Conservation (phyloP, 2,113 vertebrate species). For the Rhinoderma darwinii region DNA sequence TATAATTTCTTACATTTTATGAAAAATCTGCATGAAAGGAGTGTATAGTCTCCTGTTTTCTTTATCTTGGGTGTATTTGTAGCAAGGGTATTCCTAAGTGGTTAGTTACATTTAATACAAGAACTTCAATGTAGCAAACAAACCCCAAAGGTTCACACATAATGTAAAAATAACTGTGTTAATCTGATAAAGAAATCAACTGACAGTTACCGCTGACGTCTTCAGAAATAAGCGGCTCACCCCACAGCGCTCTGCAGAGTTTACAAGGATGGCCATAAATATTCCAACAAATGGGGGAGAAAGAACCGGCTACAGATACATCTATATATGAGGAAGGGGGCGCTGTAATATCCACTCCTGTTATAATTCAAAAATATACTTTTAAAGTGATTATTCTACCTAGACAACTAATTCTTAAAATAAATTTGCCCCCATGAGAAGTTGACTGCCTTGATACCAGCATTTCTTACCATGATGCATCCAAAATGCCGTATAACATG, state of each 20-base stretch:
- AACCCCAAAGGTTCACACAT: constrained; percentile 18
- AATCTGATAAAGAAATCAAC: background rate
- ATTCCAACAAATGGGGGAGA: background rate
- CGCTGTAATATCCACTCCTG: too few relatives aligned
- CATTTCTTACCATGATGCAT: too few relatives aligned
- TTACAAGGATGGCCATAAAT: background rate
- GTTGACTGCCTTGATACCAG: too few relatives aligned
- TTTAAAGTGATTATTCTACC: too few relatives aligned
- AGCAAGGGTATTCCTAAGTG: background rate
- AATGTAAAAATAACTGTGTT: background rate
- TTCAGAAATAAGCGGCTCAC: background rate
- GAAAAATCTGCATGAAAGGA: background rate
- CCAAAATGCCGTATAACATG: too few relatives aligned
- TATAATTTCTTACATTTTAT: background rate
- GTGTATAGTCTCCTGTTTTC: background rate
- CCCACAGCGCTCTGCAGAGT: background rate
- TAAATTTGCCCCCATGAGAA: too few relatives aligned
- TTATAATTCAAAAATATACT: too few relatives aligned
- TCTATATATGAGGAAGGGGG: background rate
- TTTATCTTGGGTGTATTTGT: constrained; percentile 3
- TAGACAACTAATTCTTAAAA: too few relatives aligned
- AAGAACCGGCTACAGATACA: background rate
- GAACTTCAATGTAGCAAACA: constrained; percentile 11
- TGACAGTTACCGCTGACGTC: background rate
- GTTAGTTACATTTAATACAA: constrained; percentile 5